These are phyloP conservation scores for Apocheima hispidaria DNA, from an alignment of 2,888 invertebrate genomes.

Conservation along the genomic window DNA sequence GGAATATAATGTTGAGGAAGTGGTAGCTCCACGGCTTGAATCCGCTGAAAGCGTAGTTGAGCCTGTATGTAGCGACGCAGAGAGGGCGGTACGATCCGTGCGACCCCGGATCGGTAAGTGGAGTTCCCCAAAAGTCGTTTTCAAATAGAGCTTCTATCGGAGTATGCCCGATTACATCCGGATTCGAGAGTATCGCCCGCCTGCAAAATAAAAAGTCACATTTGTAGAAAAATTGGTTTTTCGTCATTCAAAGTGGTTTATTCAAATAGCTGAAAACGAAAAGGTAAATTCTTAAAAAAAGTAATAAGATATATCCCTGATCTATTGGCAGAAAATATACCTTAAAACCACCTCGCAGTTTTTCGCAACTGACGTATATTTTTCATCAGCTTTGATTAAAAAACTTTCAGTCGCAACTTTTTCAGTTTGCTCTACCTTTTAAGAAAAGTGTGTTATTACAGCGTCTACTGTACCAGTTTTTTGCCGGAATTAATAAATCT, in stretches of 20 bases:
- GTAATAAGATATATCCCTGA: not conserved
- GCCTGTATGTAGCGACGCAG: constrained; percentile 94
- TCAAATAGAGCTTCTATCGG: constrained; percentile 93
- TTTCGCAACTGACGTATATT: constrained; percentile 51
- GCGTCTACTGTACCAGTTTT: constrained; percentile 19
- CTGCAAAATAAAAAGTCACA: constrained; percentile 85
- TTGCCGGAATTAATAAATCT: constrained; percentile 5
- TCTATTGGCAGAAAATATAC: constrained; percentile 15
- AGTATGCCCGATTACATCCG: constrained; percentile 94
- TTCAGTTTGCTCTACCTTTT: constrained; percentile 37
- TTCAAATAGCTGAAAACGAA: not conserved
- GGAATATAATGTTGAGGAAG: constrained; percentile 93
- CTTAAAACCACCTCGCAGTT: constrained; percentile 8
- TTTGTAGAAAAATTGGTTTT: not conserved
- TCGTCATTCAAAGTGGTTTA: not conserved
- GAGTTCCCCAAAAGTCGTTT: constrained; percentile 99
- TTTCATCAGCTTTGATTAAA: constrained; percentile 72
- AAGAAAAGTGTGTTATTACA: constrained; percentile 18
- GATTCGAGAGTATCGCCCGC: constrained; percentile 97
- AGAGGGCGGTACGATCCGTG: constrained; percentile 99
- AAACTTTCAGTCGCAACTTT: constrained; percentile 63
- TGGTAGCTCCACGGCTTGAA: constrained; percentile 94
- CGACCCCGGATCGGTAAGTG: constrained; percentile 95
- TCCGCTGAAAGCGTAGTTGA: constrained; percentile 92
- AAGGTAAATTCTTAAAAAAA: not conserved